phyloP scores from a whole-genome alignment of 2,888 invertebrate species.

The Ceratothoa steindachneri region DNA sequence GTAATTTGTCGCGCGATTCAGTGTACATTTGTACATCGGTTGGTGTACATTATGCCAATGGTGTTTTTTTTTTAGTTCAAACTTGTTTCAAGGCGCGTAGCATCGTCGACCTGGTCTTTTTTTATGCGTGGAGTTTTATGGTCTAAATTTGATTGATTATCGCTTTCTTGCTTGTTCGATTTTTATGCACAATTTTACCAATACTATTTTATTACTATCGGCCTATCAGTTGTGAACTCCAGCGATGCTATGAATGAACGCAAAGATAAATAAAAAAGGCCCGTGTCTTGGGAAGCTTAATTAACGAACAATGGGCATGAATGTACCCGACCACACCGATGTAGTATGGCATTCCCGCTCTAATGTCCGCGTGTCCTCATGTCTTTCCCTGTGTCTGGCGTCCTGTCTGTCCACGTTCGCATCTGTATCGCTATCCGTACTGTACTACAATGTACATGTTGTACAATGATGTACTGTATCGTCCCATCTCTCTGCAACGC shows the following conservation, averaged over 20 bases:
- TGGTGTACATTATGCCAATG: slow-evolving; percentile 6
- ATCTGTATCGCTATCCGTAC: slow-evolving; percentile 40
- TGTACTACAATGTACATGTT: slow-evolving; percentile 22
- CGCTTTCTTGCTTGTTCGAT: not conserved
- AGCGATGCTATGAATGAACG: too few species aligned
- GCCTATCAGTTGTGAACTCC: too few species aligned
- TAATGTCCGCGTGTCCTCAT: slow-evolving; percentile 34
- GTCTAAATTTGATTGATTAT: not conserved
- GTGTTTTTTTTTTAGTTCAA: too few species aligned
- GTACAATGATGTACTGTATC: slow-evolving; percentile 31
- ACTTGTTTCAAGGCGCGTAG: too few species aligned
- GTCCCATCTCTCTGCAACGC: slow-evolving; percentile 39
- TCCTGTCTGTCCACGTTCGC: slow-evolving; percentile 38
- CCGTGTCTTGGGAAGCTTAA: too few species aligned
- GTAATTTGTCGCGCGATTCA: slow-evolving; percentile 3
- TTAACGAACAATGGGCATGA: too few species aligned
- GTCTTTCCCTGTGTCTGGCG: slow-evolving; percentile 44
- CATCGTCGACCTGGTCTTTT: too few species aligned
- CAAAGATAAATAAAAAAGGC: too few species aligned
- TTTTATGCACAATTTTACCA: not conserved
- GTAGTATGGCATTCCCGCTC: slow-evolving; percentile 25
- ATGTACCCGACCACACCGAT: slow-evolving; percentile 11
- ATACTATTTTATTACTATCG: too few species aligned
- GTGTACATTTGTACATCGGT: not conserved
- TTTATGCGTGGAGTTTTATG: too few species aligned